A percentile compares a stretch with the other conserved stretches of the same genome.
phyloP scores from a whole-genome alignment of 2,113 vertebrate genomes.

The Conger conger region DNA sequence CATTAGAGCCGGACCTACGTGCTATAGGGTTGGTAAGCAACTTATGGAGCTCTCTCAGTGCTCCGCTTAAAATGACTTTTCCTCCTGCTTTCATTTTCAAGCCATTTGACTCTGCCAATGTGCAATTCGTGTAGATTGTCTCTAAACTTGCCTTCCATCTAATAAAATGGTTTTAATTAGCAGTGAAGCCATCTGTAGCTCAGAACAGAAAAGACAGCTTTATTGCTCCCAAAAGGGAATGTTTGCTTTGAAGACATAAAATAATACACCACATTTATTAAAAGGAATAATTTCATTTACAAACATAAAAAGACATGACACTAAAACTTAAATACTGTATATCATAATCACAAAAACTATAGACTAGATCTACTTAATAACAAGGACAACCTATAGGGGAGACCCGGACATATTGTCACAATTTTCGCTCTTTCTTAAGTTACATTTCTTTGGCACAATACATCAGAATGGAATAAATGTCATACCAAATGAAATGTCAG shows the following conservation, averaged over 20 bases:
- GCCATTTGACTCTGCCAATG: not conserved
- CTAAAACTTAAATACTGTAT: not conserved
- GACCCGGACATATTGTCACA: too few relatives aligned
- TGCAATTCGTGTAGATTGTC: not conserved
- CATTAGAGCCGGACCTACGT: not conserved
- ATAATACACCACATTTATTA: not conserved
- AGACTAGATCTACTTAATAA: too few relatives aligned
- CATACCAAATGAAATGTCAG: too few relatives aligned
- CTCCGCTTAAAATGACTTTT: not conserved
- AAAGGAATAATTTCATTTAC: not conserved
- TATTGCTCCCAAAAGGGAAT: not conserved
- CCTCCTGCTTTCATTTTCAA: not conserved
- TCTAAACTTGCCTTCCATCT: not conserved
- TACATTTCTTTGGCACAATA: too few relatives aligned
- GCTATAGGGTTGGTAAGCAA: not conserved
- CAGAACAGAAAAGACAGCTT: not conserved
- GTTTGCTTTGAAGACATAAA: not conserved
- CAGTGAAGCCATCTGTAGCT: not conserved
- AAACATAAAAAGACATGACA: not conserved
- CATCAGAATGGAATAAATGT: too few relatives aligned
- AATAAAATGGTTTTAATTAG: not conserved
- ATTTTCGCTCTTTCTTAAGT: too few relatives aligned
- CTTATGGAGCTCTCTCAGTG: not conserved
- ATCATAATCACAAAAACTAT: too few relatives aligned
- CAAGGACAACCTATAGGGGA: too few relatives aligned